Conservation (phyloP, 2,888 invertebrate species). For the Brenthis daphne region DNA sequence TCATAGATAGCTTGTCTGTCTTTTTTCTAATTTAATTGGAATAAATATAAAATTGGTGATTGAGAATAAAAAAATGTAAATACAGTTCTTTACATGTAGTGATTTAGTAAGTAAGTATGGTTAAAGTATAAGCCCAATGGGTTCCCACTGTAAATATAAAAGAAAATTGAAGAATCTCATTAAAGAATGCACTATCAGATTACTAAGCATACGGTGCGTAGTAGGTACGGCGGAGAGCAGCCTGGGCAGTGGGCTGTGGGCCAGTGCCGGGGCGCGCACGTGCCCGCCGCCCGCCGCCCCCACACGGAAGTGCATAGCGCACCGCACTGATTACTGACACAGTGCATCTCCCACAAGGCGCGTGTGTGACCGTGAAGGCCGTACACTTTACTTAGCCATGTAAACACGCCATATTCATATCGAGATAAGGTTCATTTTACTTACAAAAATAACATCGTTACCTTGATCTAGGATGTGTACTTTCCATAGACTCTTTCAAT, state of each 20-base stretch:
- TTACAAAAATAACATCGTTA: background rate
- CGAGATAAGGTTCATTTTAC: background rate
- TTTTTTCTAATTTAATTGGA: too few species aligned
- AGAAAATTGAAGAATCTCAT: too few species aligned
- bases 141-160: too few species aligned
- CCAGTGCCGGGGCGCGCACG: background rate
- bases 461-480: background rate
- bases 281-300: background rate
- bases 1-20: background rate
- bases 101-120: too few species aligned
- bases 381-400: background rate
- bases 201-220: too few species aligned
- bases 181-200: too few species aligned
- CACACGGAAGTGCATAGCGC: constrained; percentile 15
- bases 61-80: too few species aligned
- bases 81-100: too few species aligned
- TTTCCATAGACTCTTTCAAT: background rate
- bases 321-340: background rate
- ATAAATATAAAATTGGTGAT: too few species aligned
- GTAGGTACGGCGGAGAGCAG: too few species aligned
- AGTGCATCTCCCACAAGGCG: constrained; percentile 22
- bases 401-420: background rate
- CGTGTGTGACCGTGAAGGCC: constrained; percentile 19
- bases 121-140: too few species aligned
- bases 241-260: too few species aligned